Evolutionary conservation across 2,888 invertebrate genomes (phyloP).

Genomic region (Lathronympha strigana): DNA sequence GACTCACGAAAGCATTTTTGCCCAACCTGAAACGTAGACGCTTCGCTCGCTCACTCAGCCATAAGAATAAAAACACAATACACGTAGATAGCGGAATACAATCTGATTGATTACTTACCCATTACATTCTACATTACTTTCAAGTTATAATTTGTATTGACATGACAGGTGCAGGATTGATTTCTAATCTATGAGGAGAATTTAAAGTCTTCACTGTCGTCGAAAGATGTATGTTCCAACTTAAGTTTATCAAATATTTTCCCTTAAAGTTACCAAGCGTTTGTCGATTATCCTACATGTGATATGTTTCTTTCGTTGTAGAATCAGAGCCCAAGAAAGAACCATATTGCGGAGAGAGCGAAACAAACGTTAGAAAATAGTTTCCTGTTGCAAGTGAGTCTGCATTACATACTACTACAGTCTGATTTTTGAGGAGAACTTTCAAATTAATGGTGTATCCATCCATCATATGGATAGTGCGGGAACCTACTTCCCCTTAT

Average conservation of each 20-base stretch:
- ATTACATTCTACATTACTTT: neutral
- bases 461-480: neutral
- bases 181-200: neutral
- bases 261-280: neutral
- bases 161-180: neutral
- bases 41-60: no score
- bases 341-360: conserved; percentile 82
- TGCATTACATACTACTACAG: conserved; percentile 52
- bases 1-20: no score
- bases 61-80: no score
- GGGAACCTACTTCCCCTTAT: neutral
- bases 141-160: neutral
- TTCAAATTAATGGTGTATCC: neutral
- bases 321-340: conserved; percentile 82
- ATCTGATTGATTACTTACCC: no score
- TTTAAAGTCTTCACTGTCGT: neutral
- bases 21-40: no score
- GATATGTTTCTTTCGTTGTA: conserved; percentile 74
- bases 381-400: conserved; percentile 83
- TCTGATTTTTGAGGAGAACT: conserved; percentile 12
- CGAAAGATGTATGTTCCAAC: neutral
- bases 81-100: no score
- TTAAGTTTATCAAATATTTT: neutral
- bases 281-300: conserved; percentile 61
- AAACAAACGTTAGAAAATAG: conserved; percentile 82